Conservation (phyloP, 2,888 invertebrate genomes). For the Nebria brevicollis region DNA sequence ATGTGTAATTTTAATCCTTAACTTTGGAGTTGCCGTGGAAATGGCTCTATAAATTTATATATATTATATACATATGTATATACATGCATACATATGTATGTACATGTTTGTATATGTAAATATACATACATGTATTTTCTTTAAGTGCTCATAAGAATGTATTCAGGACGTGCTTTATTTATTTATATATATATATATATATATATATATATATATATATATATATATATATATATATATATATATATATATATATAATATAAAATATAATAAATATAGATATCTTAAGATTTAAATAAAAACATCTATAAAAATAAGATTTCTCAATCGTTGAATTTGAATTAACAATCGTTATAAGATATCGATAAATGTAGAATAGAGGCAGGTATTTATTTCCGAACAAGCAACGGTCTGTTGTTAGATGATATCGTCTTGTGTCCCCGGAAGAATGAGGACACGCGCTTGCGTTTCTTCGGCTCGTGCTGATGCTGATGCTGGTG, state of each 20-base stretch:
- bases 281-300: slow-evolving; percentile 38
- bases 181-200: background rate
- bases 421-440: slow-evolving; percentile 61
- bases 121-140: slow-evolving; percentile 2
- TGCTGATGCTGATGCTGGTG: slow-evolving; percentile 61
- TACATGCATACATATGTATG: background rate
- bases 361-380: background rate
- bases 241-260: slow-evolving; percentile 20
- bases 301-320: slow-evolving; percentile 47
- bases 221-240: background rate
- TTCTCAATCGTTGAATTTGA: slow-evolving; percentile 6
- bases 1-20: background rate
- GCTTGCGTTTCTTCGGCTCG: slow-evolving; percentile 54
- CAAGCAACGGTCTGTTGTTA: slow-evolving; percentile 63
- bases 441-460: slow-evolving; percentile 54
- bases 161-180: slow-evolving; percentile 55
- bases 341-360: background rate
- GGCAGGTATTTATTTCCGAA: slow-evolving; percentile 58
- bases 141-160: slow-evolving; percentile 53
- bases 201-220: slow-evolving; percentile 38
- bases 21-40: background rate
- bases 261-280: background rate
- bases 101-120: background rate
- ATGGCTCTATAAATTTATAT: background rate
- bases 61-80: slow-evolving; percentile 2